Evolutionary conservation across 1,140 invertebrate genomes (phyloP).

Genomic region (Schlechtendalia chinensis): DNA sequence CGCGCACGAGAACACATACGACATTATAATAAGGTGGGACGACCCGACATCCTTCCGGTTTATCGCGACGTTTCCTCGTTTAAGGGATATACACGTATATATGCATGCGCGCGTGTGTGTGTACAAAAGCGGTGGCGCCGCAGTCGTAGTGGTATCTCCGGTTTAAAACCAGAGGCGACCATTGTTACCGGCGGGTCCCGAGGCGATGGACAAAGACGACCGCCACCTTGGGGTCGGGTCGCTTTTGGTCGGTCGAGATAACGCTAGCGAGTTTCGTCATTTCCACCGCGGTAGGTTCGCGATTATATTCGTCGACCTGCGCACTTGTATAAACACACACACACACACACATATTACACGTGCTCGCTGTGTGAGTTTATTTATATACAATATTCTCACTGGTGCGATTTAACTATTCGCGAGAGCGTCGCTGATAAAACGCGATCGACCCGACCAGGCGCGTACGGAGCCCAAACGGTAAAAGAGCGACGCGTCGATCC

Average conservation of each 20-base stretch:
- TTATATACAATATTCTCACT: neutral
- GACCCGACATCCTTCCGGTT: neutral
- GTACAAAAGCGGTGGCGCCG: no score
- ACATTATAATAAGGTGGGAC: no score
- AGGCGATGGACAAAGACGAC: conserved; percentile 16
- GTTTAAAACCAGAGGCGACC: neutral
- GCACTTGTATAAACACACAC: neutral
- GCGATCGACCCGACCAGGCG: neutral
- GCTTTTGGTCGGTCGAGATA: conserved; percentile 10
- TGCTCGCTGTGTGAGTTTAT: neutral
- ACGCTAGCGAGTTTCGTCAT: neutral
- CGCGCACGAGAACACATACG: no score
- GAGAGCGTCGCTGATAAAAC: neutral
- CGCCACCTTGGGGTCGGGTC: neutral
- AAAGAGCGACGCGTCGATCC: no score
- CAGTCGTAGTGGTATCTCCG: conserved; percentile 1
- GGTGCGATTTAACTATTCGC: neutral
- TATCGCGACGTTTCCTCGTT: neutral
- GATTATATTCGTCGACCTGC: neutral
- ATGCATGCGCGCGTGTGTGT: no score
- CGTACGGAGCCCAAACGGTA: neutral
- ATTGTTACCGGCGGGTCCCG: neutral
- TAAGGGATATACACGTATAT: no score
- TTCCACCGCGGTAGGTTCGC: conserved; percentile 9
- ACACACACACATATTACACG: neutral